Evolutionary conservation across 2,797 vertebrate species (phyloP).

Genomic region (Galagoides demidoff): DNA sequence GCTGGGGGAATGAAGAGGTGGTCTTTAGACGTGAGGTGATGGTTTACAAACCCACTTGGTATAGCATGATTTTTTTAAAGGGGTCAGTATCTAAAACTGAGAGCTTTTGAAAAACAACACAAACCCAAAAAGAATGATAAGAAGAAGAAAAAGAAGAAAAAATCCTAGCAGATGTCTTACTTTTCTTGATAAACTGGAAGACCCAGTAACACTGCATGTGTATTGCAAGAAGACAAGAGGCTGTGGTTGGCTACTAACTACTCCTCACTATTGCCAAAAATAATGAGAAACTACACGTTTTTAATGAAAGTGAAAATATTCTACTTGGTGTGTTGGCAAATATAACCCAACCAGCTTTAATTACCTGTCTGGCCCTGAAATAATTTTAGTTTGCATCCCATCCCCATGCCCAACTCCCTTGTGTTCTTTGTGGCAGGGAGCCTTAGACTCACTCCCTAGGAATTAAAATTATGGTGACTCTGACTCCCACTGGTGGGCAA

Average conservation of each 20-base stretch:
- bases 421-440: background rate
- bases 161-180: background rate
- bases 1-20: background rate
- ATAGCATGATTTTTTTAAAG: background rate
- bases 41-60: background rate
- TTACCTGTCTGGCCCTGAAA: background rate
- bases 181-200: constrained; percentile 2
- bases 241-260: background rate
- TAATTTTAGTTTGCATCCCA: background rate
- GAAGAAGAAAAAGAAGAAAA: no score
- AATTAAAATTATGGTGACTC: background rate
- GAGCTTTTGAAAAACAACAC: background rate
- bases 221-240: background rate
- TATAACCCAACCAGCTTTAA: background rate
- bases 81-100: background rate
- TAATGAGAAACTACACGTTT: background rate
- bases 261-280: background rate
- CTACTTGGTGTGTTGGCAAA: background rate
- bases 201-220: background rate
- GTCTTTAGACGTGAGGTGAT: background rate
- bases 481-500: background rate
- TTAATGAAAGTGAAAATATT: background rate
- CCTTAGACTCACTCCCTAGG: background rate
- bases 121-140: background rate
- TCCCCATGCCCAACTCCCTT: background rate